Conservation (phyloP, 2,888 invertebrate species). For the Ernsta delagoae region DNA sequence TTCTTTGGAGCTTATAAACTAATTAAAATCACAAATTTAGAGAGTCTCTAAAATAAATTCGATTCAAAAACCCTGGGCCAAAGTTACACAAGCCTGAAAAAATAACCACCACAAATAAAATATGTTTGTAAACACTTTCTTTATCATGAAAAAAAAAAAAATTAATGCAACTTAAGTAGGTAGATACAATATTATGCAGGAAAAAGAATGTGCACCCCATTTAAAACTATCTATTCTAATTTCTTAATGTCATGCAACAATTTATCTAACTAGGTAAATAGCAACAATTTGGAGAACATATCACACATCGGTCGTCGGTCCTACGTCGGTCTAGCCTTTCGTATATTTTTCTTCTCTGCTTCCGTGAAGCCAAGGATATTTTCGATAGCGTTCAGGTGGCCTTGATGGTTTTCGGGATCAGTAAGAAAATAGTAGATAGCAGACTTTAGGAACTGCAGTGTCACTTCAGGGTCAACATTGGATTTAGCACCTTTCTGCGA, state of each 20-base stretch:
- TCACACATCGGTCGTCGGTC: conserved; percentile 56
- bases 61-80: conserved; percentile 57
- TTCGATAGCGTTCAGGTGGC: conserved; percentile 95
- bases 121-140: neutral
- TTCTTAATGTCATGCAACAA: conserved; percentile 46
- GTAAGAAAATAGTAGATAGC: conserved; percentile 97
- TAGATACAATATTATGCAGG: conserved; percentile 33
- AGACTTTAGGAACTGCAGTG: conserved; percentile 95
- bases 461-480: conserved; percentile 95
- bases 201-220: conserved; percentile 54
- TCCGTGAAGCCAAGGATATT: conserved; percentile 96
- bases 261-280: conserved; percentile 48
- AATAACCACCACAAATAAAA: conserved; percentile 56
- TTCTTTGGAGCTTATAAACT: conserved; percentile 70
- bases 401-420: conserved; percentile 94
- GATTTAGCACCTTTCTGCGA: conserved; percentile 89
- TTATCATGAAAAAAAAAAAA: too few relatives aligned
- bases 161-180: too few relatives aligned
- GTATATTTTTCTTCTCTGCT: conserved; percentile 91
- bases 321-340: conserved; percentile 86
- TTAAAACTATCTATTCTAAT: conserved; percentile 41
- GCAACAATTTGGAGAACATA: conserved; percentile 54
- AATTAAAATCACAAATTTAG: conserved; percentile 68
- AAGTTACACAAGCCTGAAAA: conserved; percentile 45
- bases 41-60: conserved; percentile 59